A percentile compares a stretch with the other conserved stretches of the same genome.
These are phyloP conservation scores for Sitta carolinensis DNA, from an alignment of 2,797 vertebrate genomes.

Conservation along the genomic window DNA sequence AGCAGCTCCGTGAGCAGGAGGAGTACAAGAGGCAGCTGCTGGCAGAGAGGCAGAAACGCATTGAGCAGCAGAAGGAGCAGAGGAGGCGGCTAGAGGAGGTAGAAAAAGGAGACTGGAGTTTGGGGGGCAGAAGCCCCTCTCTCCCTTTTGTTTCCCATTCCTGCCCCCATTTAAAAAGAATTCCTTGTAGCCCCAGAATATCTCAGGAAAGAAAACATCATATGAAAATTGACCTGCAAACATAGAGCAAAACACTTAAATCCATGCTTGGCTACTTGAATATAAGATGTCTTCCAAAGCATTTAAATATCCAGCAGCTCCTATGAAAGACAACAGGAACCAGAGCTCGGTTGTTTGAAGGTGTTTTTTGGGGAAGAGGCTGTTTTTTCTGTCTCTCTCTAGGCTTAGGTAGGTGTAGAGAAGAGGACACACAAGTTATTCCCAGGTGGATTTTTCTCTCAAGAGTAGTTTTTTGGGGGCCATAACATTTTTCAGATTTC, in stretches of 20 bases:
- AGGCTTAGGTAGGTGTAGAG: neutral
- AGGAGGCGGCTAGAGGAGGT: slow-evolving; percentile 89
- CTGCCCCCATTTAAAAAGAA: neutral
- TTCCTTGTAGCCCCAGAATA: neutral
- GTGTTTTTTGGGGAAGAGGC: neutral
- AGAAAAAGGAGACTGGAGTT: neutral
- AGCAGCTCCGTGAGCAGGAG: slow-evolving; percentile 88
- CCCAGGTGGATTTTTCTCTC: neutral
- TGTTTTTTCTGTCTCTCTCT: neutral
- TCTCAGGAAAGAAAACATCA: neutral
- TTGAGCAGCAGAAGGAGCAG: slow-evolving; percentile 91
- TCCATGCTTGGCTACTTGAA: neutral
- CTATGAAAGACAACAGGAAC: neutral
- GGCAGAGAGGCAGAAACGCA: slow-evolving; percentile 89
- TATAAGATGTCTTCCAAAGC: neutral
- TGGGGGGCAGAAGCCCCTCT: neutral
- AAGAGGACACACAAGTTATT: neutral
- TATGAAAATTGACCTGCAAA: neutral
- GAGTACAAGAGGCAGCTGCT: slow-evolving; percentile 89
- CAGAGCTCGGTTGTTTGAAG: neutral
- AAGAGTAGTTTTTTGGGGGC: neutral
- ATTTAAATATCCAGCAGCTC: neutral
- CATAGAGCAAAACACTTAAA: neutral
- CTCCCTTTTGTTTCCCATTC: neutral
- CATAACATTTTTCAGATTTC: neutral